These are phyloP conservation scores for Drosophila fuyamai DNA, from an alignment of 1,140 invertebrate genomes.

Conservation along the genomic window DNA sequence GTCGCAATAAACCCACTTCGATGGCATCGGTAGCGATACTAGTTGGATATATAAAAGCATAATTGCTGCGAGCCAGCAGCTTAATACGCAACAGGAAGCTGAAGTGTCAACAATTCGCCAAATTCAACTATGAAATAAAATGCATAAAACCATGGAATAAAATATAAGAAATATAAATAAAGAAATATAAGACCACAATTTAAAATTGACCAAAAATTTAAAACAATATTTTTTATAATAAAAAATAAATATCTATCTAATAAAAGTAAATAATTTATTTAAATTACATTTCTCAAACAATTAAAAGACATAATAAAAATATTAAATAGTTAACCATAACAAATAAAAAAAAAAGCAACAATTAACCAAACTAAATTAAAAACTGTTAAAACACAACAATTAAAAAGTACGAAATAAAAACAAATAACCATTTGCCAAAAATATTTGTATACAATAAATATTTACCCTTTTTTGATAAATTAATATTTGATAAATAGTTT, in stretches of 20 bases:
- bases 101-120: slow-evolving; percentile 55
- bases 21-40: slow-evolving; percentile 42
- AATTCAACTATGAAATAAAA: background rate
- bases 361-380: slow-evolving; percentile 8
- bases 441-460: background rate
- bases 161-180: slow-evolving; percentile 6
- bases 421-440: slow-evolving; percentile 9
- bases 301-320: background rate
- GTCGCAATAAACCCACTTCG: slow-evolving; percentile 71
- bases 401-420: slow-evolving; percentile 11
- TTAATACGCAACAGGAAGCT: slow-evolving; percentile 72
- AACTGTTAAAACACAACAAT: background rate
- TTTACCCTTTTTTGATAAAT: background rate
- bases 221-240: background rate
- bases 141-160: background rate
- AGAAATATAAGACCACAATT: background rate
- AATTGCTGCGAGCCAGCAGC: slow-evolving; percentile 63
- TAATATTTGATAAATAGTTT: background rate
- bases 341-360: slow-evolving; percentile 11
- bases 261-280: background rate
- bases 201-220: background rate
- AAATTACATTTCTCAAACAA: background rate
- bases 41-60: slow-evolving; percentile 71
- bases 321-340: slow-evolving; percentile 2
- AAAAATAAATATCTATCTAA: slow-evolving; percentile 11